Conservation (phyloP, 92 coral and sea anemone species). For the Heliopora coerulea region DNA sequence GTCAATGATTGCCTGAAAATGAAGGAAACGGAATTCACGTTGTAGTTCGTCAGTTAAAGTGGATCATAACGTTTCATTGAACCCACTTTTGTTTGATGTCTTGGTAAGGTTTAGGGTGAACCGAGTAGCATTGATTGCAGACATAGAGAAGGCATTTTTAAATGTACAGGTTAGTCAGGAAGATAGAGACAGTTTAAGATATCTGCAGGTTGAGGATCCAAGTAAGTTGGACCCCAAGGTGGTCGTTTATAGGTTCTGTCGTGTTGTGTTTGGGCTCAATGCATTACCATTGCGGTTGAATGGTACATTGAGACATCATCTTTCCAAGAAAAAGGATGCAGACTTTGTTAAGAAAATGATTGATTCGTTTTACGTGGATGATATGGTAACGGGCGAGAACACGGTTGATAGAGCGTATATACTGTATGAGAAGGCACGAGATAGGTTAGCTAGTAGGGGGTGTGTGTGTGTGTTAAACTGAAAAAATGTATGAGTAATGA, state of each 20-base stretch:
- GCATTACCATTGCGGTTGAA: conserved; percentile 40
- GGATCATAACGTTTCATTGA: too few species aligned
- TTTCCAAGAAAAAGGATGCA: conserved; percentile 15
- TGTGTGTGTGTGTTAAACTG: too few species aligned
- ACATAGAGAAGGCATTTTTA: too few species aligned
- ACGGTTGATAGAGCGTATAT: background rate
- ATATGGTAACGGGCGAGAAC: conserved; percentile 54
- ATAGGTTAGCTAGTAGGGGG: conserved; percentile 16
- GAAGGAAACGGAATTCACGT: too few species aligned
- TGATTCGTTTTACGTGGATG: conserved; percentile 36
- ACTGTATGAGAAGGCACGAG: conserved; percentile 22
- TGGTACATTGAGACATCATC: conserved; percentile 38
- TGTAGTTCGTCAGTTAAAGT: too few species aligned
- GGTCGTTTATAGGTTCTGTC: conserved; percentile 20
- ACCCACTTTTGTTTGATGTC: too few species aligned
- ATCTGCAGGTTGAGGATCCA: too few species aligned
- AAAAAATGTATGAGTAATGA: conserved; percentile 44
- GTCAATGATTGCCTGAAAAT: too few species aligned
- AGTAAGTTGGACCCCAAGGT: background rate
- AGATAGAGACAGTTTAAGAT: too few species aligned
- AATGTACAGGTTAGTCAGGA: too few species aligned
- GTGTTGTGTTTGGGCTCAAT: conserved; percentile 33
- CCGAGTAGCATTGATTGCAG: too few species aligned
- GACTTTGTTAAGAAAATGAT: conserved; percentile 37
- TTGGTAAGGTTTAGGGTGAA: too few species aligned